Conservation (phyloP, 2,888 invertebrate genomes). For the Rhingia campestris region DNA sequence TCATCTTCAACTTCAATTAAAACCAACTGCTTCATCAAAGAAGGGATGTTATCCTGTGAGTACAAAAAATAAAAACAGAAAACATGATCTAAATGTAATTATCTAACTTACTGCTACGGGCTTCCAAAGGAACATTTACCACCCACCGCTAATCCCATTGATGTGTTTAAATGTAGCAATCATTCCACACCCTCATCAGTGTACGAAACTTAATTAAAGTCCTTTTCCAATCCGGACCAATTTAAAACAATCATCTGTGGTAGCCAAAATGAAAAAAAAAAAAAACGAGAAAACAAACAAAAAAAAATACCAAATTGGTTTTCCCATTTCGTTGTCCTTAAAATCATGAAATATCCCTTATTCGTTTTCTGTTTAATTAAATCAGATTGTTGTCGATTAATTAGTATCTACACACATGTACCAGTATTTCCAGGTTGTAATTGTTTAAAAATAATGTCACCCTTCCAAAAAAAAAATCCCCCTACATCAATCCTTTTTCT, state of each 20-base stretch:
- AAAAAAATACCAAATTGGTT: slow-evolving; percentile 23
- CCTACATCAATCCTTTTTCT: slow-evolving; percentile 20
- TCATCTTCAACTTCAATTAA: slow-evolving; percentile 34
- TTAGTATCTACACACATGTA: slow-evolving; percentile 6
- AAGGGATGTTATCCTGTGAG: slow-evolving; percentile 91
- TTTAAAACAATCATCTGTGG: slow-evolving; percentile 75
- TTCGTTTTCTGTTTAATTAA: slow-evolving; percentile 25
- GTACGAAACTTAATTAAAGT: slow-evolving; percentile 62
- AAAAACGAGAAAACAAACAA: slow-evolving; percentile 22
- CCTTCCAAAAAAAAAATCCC: slow-evolving; percentile 25
- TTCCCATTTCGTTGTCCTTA: background rate
- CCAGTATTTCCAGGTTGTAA: background rate
- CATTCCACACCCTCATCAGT: slow-evolving; percentile 45
- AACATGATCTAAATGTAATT: slow-evolving; percentile 41
- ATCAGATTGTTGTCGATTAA: slow-evolving; percentile 16
- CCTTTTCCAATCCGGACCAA: slow-evolving; percentile 58
- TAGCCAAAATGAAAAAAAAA: slow-evolving; percentile 73
- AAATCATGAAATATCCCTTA: background rate
- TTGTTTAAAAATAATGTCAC: background rate
- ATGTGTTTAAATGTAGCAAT: slow-evolving; percentile 56
- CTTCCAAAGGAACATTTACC: slow-evolving; percentile 41
- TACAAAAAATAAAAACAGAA: slow-evolving; percentile 78
- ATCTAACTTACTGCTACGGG: slow-evolving; percentile 60
- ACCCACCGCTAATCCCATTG: slow-evolving; percentile 31
- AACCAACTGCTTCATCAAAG: slow-evolving; percentile 77